phyloP scores from a whole-genome alignment of 2,888 invertebrate genomes.

The Harpalus rufipes region DNA sequence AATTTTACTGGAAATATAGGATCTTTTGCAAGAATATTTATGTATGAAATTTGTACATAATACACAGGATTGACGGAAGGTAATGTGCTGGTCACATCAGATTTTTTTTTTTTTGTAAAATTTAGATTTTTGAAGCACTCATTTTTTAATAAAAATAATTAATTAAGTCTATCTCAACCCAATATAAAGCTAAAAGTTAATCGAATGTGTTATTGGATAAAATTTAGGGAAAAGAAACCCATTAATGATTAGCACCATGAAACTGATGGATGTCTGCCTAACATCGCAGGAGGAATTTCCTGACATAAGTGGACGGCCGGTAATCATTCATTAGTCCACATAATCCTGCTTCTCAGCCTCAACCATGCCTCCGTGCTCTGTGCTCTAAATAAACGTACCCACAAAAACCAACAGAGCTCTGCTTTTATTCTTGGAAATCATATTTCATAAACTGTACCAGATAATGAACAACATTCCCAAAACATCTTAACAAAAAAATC shows the following conservation, averaged over 20 bases:
- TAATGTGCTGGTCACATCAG: too few relatives aligned
- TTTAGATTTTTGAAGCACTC: too few relatives aligned
- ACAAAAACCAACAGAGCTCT: conserved; percentile 35
- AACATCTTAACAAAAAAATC: too few relatives aligned
- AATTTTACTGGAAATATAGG: too few relatives aligned
- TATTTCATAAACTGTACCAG: conserved; percentile 23
- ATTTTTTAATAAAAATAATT: too few relatives aligned
- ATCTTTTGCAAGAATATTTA: too few relatives aligned
- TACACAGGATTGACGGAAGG: too few relatives aligned
- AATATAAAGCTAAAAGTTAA: too few relatives aligned
- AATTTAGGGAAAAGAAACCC: neutral
- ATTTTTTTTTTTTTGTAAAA: too few relatives aligned
- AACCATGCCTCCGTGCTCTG: conserved; percentile 9
- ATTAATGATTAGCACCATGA: neutral
- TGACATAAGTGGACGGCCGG: conserved; percentile 13
- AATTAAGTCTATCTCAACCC: too few relatives aligned
- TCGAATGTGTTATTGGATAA: too few relatives aligned
- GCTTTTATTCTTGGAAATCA: conserved; percentile 38
- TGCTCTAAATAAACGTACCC: conserved; percentile 35
- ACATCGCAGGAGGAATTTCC: conserved; percentile 19
- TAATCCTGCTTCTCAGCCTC: conserved; percentile 40
- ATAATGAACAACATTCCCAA: neutral
- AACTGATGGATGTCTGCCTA: neutral
- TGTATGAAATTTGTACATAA: too few relatives aligned
- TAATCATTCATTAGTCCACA: conserved; percentile 30